Evolutionary conservation across 2,797 vertebrate species (phyloP).

Genomic region (Siniperca obscura): DNA sequence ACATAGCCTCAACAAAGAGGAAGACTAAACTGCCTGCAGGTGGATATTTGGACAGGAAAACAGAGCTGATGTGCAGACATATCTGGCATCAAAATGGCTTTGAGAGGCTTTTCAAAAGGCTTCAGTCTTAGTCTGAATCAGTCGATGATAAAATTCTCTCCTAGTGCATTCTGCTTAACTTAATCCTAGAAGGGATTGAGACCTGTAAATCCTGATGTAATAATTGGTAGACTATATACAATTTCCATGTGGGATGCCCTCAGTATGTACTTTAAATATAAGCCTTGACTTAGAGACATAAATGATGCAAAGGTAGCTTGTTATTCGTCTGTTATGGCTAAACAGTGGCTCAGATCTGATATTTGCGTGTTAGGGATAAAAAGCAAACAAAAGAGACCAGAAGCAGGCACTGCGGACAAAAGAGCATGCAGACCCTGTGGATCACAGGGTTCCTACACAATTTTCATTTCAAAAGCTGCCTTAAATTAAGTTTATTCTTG

Average conservation of each 20-base stretch:
- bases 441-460: conserved; percentile 56
- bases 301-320: not conserved
- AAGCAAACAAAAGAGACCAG: conserved; percentile 49
- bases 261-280: not conserved
- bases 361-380: conserved; percentile 32
- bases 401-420: conserved; percentile 49
- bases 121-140: not conserved
- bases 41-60: conserved; percentile 24
- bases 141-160: not conserved
- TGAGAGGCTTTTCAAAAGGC: conserved; percentile 4
- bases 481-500: not conserved
- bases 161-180: not conserved
- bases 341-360: conserved; percentile 21
- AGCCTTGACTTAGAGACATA: not conserved
- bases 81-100: conserved; percentile 5
- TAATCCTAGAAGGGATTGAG: not conserved
- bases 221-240: not conserved
- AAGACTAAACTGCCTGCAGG: conserved; percentile 31
- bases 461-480: not conserved
- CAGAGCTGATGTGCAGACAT: conserved; percentile 11
- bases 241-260: not conserved
- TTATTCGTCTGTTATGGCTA: not conserved
- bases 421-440: conserved; percentile 19
- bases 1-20: conserved; percentile 52
- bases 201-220: not conserved